These are phyloP conservation scores for Lycaon pictus DNA, from an alignment of 2,113 vertebrate species.

Conservation along the genomic window DNA sequence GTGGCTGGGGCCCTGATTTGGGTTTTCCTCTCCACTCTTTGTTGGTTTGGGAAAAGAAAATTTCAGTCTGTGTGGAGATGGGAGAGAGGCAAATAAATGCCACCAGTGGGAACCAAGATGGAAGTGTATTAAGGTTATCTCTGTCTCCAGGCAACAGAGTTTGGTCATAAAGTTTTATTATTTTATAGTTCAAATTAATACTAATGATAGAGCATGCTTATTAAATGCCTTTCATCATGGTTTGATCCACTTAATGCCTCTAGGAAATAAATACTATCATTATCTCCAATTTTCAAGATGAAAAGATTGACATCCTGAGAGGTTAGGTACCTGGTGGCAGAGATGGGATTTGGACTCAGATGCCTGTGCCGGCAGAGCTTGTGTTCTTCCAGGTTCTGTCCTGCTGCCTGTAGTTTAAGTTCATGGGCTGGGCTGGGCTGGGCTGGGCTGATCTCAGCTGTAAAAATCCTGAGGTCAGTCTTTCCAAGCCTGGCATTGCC, in stretches of 20 bases:
- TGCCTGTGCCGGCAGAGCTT: not conserved
- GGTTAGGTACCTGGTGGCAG: not conserved
- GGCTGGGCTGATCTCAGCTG: conserved; percentile 12
- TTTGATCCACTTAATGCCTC: conserved; percentile 66
- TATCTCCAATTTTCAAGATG: conserved; percentile 74
- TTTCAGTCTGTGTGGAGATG: not conserved
- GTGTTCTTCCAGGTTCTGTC: not conserved
- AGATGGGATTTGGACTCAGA: not conserved
- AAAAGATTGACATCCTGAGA: conserved; percentile 63
- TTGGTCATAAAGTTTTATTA: conserved; percentile 68
- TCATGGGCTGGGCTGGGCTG: not conserved
- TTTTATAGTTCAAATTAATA: conserved; percentile 77
- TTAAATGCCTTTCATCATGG: conserved; percentile 67
- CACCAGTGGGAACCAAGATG: not conserved
- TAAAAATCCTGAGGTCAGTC: not conserved
- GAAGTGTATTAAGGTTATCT: conserved; percentile 43
- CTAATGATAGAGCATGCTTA: conserved; percentile 67
- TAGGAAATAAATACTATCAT: conserved; percentile 73
- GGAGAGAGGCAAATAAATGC: not conserved
- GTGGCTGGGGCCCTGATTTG: not conserved
- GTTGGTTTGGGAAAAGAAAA: not conserved
- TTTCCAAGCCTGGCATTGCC: not conserved
- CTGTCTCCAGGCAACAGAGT: conserved; percentile 58
- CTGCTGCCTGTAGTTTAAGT: not conserved
- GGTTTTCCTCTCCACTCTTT: conserved; percentile 37